Evolutionary conservation across 1,140 invertebrate genomes (phyloP), one percentile per base, ranked within the genome.

Genomic region (Amphibalanus amphitrite): DNA sequence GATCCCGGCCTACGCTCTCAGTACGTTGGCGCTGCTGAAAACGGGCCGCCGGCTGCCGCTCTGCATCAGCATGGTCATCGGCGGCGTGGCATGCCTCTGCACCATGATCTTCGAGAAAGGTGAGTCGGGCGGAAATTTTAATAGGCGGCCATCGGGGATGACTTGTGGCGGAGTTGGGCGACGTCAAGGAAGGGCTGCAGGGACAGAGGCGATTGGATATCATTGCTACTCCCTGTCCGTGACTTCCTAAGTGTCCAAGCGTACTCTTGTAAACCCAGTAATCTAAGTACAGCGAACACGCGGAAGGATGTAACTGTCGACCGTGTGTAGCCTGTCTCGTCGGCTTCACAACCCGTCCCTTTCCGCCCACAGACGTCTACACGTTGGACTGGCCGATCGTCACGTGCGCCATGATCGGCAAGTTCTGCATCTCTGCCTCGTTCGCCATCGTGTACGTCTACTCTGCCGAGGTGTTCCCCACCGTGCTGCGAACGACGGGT

Each of bases 361-460:
- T 6, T 38, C n/a, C 23, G 10, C 64, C 26, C 8, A 0, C 65
- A 67, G 65, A 67, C 65, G 65, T 67, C 10, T 67, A 67, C n/a
- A 28, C 65, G n/a, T 26, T 67, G 23, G 65, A 67, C 65, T 74
- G 73, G 73, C 69, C 74, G 29, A 75, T 73, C 40, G 82, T 86
- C 0, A 89, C 87, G 15, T 78, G 90, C 67, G 82, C 83, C 0
- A 80, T 93, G 47, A 82, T 91, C 67, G 91, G 90, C 4, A 92
- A 92, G 80, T 92, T 92, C 86, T 89, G 89, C 47, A 91, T 92
- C 76, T 91, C 90, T 0, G 90, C 89, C 0, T 87, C 89, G 0
- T 93, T 92, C 77, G 89, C 90, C 47, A 88, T 91, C 0, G 91
- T 94, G 73, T 94, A 93, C 80, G 90, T 92, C 0, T 93, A 93